These are phyloP conservation scores for Coenonympha arcania DNA, from an alignment of 2,888 invertebrate species.

Conservation along the genomic window DNA sequence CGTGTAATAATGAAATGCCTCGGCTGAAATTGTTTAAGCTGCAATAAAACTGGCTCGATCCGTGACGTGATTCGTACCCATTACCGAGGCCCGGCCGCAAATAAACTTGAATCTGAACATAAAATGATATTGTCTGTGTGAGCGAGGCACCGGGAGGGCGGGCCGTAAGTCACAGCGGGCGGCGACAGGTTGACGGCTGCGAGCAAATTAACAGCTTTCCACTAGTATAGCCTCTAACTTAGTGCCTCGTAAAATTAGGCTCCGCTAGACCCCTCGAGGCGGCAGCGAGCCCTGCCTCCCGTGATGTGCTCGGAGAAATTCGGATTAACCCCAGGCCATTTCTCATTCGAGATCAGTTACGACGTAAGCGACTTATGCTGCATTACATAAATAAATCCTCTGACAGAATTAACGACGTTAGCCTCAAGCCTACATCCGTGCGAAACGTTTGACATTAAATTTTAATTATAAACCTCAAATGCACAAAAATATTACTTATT, in stretches of 20 bases:
- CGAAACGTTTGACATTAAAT: background rate
- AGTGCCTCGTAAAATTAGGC: slow-evolving; percentile 72
- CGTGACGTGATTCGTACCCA: slow-evolving; percentile 15
- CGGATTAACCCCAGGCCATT: slow-evolving; percentile 45
- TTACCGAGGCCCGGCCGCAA: slow-evolving; percentile 11
- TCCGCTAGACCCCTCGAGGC: slow-evolving; percentile 60
- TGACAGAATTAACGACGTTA: background rate
- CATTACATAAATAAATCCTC: slow-evolving; percentile 1
- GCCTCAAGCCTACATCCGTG: background rate
- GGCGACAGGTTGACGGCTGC: slow-evolving; percentile 62
- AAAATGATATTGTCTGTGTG: slow-evolving; percentile 21
- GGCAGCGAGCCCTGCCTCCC: slow-evolving; percentile 32
- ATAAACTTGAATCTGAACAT: slow-evolving; percentile 19
- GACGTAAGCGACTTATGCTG: slow-evolving; percentile 31
- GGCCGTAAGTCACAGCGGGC: slow-evolving; percentile 66
- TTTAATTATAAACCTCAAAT: no score
- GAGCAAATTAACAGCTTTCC: slow-evolving; percentile 71
- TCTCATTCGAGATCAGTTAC: slow-evolving; percentile 49
- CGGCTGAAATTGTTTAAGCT: slow-evolving; percentile 11
- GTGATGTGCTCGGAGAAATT: slow-evolving; percentile 42
- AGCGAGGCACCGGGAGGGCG: slow-evolving; percentile 15
- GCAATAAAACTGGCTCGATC: slow-evolving; percentile 14
- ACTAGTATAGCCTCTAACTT: slow-evolving; percentile 67
- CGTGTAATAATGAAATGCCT: slow-evolving; percentile 10
- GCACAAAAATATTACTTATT: no score